A percentile compares a stretch with the other conserved stretches of the same genome.
Evolutionary conservation across 2,888 invertebrate genomes (phyloP).

Genomic region (Stegophylla sp.): DNA sequence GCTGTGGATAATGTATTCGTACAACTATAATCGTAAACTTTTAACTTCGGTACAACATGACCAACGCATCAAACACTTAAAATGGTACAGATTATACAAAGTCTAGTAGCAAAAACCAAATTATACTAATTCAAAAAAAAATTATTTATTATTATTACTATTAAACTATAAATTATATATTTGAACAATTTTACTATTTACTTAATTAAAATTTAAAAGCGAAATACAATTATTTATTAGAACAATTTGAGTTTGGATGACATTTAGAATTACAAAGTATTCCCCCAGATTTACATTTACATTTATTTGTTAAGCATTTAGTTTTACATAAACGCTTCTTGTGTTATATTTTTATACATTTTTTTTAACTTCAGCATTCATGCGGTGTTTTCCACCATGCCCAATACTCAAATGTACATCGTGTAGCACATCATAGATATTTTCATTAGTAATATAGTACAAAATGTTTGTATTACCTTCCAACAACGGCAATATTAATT

Average conservation of each 20-base stretch:
- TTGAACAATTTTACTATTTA: too few species aligned
- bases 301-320: constrained; percentile 11
- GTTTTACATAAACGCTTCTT: constrained; percentile 8
- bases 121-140: constrained; percentile 8
- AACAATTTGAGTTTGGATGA: constrained; percentile 4
- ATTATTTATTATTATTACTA: constrained; percentile 9
- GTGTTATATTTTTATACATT: too few species aligned
- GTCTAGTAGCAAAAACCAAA: neutral
- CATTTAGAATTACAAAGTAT: constrained; percentile 23
- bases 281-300: neutral
- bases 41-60: constrained; percentile 12
- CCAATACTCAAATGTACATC: too few species aligned
- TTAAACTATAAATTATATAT: constrained; percentile 19
- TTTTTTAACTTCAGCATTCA: too few species aligned
- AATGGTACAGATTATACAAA: constrained; percentile 1
- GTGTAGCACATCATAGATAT: too few species aligned
- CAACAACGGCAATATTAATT: too few species aligned
- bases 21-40: constrained; percentile 9
- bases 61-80: constrained; percentile 18
- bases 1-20: constrained; percentile 14
- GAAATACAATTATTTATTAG: too few species aligned
- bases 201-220: too few species aligned
- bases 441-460: too few species aligned
- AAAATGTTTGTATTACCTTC: too few species aligned
- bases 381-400: too few species aligned